A percentile compares a stretch with the other conserved stretches of the same genome.
phyloP scores from a whole-genome alignment of 1,140 invertebrate genomes.

The Pogonomyrmex barbatus region DNA sequence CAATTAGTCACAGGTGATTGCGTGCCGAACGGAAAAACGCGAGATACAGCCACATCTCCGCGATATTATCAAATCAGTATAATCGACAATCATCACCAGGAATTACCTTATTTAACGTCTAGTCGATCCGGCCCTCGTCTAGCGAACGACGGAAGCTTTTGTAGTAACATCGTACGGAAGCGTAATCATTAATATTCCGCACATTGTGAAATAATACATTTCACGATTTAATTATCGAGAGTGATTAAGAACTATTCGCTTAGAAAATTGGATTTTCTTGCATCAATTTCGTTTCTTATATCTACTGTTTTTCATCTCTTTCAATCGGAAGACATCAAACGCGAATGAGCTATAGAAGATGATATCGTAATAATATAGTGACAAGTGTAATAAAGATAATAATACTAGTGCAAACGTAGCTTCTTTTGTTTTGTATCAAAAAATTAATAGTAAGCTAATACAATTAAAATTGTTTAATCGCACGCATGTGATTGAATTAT shows the following conservation, averaged over 20 bases:
- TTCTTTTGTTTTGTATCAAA: not conserved
- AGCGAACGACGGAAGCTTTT: not conserved
- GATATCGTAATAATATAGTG: not conserved
- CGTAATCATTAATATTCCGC: not conserved
- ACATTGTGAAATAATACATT: not conserved
- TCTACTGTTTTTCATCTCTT: not conserved
- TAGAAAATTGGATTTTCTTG: constrained; percentile 19
- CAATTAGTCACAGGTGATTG: constrained; percentile 34
- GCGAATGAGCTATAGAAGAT: not conserved
- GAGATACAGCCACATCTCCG: not conserved
- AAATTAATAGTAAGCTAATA: not conserved
- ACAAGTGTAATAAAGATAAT: not conserved
- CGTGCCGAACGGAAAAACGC: not conserved
- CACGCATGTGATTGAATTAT: not conserved
- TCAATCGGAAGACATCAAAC: not conserved
- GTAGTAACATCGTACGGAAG: not conserved
- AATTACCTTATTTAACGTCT: constrained; percentile 8
- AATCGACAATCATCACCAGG: constrained; percentile 28
- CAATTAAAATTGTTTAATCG: not conserved
- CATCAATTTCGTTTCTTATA: not conserved
- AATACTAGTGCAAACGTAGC: not conserved
- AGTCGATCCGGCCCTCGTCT: not conserved
- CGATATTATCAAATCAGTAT: constrained; percentile 39
- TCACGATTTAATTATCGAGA: not conserved
- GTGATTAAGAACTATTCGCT: not conserved